phyloP scores from a whole-genome alignment of 2,797 vertebrate genomes.

The Urosaurus nigricauda region DNA sequence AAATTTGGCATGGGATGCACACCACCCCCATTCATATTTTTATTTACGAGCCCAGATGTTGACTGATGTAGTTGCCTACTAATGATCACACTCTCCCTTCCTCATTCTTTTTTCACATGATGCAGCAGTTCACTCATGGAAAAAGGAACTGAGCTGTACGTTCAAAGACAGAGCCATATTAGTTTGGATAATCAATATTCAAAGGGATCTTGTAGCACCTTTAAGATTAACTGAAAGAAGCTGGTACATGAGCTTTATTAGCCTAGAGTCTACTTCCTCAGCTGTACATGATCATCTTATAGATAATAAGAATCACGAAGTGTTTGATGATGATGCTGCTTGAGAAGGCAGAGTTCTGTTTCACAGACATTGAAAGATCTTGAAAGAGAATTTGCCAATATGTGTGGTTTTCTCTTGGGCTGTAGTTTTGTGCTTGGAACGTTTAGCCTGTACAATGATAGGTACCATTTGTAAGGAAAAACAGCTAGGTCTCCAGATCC shows the following conservation, averaged over 20 bases:
- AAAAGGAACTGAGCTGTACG: not conserved
- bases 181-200: no score
- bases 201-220: no score
- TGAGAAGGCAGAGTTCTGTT: not conserved
- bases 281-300: not conserved
- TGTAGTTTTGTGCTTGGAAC: not conserved
- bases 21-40: conserved; percentile 10
- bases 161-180: no score
- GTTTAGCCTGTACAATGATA: not conserved
- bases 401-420: not conserved
- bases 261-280: no score
- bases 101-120: conserved; percentile 7
- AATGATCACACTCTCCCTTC: not conserved
- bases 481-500: not conserved
- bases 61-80: not conserved
- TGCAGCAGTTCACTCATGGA: not conserved
- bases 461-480: not conserved
- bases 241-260: no score
- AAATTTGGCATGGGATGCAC: conserved; percentile 10
- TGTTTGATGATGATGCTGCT: not conserved
- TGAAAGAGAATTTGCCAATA: not conserved
- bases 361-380: not conserved
- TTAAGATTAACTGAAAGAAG: no score
- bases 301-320: not conserved
- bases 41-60: conserved; percentile 32